Evolutionary conservation across 2,797 vertebrate genomes (phyloP).

Genomic region (Trachurus trachurus): DNA sequence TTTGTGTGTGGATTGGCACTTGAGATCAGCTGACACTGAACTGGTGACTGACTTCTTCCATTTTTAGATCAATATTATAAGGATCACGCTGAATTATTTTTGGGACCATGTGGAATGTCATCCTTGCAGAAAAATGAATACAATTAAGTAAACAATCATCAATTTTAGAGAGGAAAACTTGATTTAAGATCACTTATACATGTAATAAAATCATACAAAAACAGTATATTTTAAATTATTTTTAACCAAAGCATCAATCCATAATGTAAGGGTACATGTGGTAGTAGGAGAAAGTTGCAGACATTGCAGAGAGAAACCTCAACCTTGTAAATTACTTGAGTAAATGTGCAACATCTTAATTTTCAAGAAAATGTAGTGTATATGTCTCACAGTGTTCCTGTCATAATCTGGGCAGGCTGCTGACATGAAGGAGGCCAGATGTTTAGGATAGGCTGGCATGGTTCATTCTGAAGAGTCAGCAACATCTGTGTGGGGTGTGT

Average conservation of each 20-base stretch:
- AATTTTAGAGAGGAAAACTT: neutral
- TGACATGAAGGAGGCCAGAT: slow-evolving; percentile 4
- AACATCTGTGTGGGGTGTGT: slow-evolving; percentile 15
- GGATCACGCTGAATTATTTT: neutral
- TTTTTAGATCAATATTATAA: neutral
- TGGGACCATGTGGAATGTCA: neutral
- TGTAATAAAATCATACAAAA: neutral
- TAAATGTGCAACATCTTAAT: too few species aligned
- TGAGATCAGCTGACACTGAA: neutral
- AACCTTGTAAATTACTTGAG: neutral
- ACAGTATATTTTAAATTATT: too few species aligned
- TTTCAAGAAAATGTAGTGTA: neutral
- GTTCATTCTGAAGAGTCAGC: slow-evolving; percentile 43
- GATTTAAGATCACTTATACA: neutral
- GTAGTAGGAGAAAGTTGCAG: neutral
- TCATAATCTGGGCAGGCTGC: neutral
- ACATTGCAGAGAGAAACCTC: neutral
- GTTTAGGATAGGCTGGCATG: neutral
- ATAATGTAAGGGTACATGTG: too few species aligned
- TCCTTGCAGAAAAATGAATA: neutral
- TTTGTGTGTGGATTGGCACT: neutral
- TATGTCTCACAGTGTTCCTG: neutral
- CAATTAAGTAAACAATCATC: neutral
- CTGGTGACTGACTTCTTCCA: neutral
- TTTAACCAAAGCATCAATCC: too few species aligned